A percentile compares a stretch with the other conserved stretches of the same genome.
These are phyloP conservation scores for Tuberolachnus salignus DNA, from an alignment of 2,888 invertebrate genomes.

Conservation along the genomic window DNA sequence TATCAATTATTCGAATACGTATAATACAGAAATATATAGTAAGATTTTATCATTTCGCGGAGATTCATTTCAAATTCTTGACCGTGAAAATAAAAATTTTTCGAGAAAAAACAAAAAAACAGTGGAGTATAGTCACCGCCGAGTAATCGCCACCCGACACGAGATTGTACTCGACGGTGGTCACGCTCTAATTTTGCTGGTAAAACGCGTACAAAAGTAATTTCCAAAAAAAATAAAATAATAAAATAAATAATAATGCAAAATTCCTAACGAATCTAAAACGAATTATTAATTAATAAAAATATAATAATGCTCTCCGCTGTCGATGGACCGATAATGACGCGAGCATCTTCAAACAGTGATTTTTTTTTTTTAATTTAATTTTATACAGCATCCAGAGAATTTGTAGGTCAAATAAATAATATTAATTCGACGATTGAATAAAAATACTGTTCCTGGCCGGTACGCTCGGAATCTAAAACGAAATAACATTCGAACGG, in stretches of 20 bases:
- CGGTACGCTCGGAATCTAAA: too few species aligned
- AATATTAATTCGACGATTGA: not conserved
- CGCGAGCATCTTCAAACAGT: not conserved
- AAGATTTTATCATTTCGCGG: not conserved
- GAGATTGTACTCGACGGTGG: conserved; percentile 1
- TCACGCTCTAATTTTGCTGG: conserved; percentile 50
- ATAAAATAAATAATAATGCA: not conserved
- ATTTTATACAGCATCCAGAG: too few species aligned
- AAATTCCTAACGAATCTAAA: conserved; percentile 13
- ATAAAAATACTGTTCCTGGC: too few species aligned
- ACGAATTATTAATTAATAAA: conserved; percentile 24
- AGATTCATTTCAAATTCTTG: not conserved
- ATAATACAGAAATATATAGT: not conserved
- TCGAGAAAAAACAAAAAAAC: conserved; percentile 13
- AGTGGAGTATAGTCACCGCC: not conserved
- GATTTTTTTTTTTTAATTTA: too few species aligned
- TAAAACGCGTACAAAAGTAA: conserved; percentile 35
- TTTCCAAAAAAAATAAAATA: conserved; percentile 11
- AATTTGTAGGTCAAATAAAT: conserved; percentile 7
- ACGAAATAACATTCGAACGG: not conserved
- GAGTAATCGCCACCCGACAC: conserved; percentile 4
- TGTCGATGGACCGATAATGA: not conserved
- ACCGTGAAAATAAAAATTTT: conserved; percentile 2
- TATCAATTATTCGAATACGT: not conserved
- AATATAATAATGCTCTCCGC: not conserved